Conservation (phyloP, 2,888 invertebrate species). For the Tanaodytes sp. region DNA sequence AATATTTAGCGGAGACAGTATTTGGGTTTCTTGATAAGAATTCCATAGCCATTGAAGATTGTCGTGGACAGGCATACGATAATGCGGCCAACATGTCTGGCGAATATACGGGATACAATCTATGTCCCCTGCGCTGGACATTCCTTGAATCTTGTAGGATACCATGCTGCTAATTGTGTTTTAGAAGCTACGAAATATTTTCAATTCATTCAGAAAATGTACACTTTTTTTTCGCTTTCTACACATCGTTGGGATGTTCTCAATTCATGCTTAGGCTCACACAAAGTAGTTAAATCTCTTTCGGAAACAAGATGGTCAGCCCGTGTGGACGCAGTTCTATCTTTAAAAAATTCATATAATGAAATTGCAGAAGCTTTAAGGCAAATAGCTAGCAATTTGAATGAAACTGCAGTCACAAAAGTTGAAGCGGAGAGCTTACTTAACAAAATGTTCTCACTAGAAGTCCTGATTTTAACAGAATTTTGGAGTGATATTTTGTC, state of each 20-base stretch:
- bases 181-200: conserved; percentile 32
- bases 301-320: conserved; percentile 17
- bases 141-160: conserved; percentile 48
- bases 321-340: background rate
- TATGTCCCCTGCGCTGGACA: conserved; percentile 54
- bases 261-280: background rate
- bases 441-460: conserved; percentile 8
- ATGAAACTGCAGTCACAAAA: background rate
- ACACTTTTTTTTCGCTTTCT: conserved; percentile 13
- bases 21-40: conserved; percentile 3
- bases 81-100: conserved; percentile 54
- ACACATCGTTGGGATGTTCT: conserved; percentile 13
- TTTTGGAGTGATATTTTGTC: conserved; percentile 19
- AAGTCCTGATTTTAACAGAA: conserved; percentile 2
- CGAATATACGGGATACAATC: conserved; percentile 42
- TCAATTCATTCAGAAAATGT: conserved; percentile 6
- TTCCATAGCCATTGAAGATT: conserved; percentile 21
- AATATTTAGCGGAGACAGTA: conserved; percentile 8
- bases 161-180: conserved; percentile 41
- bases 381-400: background rate
- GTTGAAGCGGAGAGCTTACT: background rate
- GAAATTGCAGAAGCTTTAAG: background rate
- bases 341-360: background rate
- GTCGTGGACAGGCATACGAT: conserved; percentile 53
- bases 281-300: background rate